phyloP scores from a whole-genome alignment of 2,113 vertebrate species.

The Nipponia nippon region DNA sequence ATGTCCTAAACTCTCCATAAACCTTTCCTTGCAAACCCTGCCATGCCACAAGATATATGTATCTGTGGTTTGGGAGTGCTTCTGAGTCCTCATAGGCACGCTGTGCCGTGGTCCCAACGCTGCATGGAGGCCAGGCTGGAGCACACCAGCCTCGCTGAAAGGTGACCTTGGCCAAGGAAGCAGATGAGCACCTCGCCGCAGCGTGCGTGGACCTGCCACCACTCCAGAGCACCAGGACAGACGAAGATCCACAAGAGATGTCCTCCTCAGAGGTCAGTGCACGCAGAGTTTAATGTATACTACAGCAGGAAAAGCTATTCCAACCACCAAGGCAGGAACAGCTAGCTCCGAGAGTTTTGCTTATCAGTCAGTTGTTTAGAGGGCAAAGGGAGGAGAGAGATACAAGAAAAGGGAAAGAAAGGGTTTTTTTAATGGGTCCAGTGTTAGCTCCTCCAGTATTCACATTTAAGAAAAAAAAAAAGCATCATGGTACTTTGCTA shows the following conservation, averaged over 20 bases:
- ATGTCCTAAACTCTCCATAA: not conserved
- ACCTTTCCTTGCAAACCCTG: not conserved
- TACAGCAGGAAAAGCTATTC: not conserved
- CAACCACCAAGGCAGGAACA: not conserved
- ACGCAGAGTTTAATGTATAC: not conserved
- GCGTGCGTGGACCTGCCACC: accelerated
- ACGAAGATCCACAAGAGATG: accelerated
- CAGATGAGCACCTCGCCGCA: accelerated
- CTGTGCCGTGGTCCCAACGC: accelerated
- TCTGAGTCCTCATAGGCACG: accelerated
- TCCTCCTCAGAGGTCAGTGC: not conserved
- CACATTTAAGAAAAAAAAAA: not conserved
- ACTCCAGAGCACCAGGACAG: not conserved
- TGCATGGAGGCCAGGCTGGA: accelerated
- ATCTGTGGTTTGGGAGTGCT: not conserved
- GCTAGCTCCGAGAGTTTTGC: not conserved
- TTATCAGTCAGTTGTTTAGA: not conserved
- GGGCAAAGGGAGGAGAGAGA: not conserved
- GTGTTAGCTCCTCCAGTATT: not conserved
- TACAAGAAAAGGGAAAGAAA: too few relatives aligned
- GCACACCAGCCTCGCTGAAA: not conserved
- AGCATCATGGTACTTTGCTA: not conserved
- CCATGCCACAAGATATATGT: not conserved
- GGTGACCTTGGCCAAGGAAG: not conserved
- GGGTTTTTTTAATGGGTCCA: accelerated